A percentile compares a stretch with the other conserved stretches of the same genome.
phyloP scores from a whole-genome alignment of 1,140 invertebrate species.

The Lutraria rhynchaena region DNA sequence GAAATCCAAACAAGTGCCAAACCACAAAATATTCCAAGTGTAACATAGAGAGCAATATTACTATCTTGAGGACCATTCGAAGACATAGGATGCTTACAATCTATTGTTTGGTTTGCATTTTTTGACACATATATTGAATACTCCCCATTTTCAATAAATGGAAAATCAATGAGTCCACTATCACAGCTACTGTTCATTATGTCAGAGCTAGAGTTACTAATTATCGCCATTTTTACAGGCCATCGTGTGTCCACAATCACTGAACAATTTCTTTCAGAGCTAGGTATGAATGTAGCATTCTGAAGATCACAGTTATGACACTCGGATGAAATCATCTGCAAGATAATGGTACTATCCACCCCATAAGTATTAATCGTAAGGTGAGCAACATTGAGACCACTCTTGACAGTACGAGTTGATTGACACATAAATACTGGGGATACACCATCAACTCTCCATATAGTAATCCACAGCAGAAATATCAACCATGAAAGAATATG shows the following conservation, averaged over 20 bases:
- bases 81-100: conserved; percentile 27
- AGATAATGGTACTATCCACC: conserved; percentile 27
- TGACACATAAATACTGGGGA: conserved; percentile 18
- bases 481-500: neutral
- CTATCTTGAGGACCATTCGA: conserved; percentile 61
- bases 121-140: conserved; percentile 64
- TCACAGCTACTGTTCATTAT: conserved; percentile 23
- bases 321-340: conserved; percentile 41
- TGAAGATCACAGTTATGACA: conserved; percentile 47
- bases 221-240: conserved; percentile 62
- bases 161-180: conserved; percentile 26
- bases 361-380: conserved; percentile 34
- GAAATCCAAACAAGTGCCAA: conserved; percentile 64
- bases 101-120: conserved; percentile 10
- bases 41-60: conserved; percentile 70
- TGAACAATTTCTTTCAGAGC: conserved; percentile 43
- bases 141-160: conserved; percentile 61
- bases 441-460: neutral
- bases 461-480: neutral
- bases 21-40: conserved; percentile 63
- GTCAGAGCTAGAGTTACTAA: neutral
- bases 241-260: conserved; percentile 65
- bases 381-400: conserved; percentile 41
- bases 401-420: conserved; percentile 7
- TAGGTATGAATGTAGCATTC: conserved; percentile 34